Base-by-base conservation (phyloP, 2,113 vertebrate genomes). In the Gymnogyps californianus region DNA sequence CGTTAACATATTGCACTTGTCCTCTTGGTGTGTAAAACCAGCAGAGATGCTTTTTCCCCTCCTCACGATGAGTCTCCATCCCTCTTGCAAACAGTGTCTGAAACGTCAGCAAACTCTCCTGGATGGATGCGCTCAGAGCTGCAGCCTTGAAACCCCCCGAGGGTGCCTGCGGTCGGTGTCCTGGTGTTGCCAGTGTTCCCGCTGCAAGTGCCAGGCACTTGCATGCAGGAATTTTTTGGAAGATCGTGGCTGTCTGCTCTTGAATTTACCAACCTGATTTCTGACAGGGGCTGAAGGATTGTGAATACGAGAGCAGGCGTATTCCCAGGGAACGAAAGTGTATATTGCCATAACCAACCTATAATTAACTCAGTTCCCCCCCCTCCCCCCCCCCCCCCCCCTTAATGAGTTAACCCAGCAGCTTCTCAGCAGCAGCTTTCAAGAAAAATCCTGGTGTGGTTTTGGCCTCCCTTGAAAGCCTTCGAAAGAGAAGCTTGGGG, bases 401-500 rank as follows among this genome's bases (percentile, higher is more conserved):
- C 24, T 94, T 96, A 95, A 97, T 91, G 94, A 95, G 70, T 84
- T 84, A 66, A 46, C 47, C 71, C 40, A 72, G 70, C 22, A 62
- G 62, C 66, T 96, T 78, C 66, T 90, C 72, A 87, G 82, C 57
- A 90, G 72, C 65, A 76, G 71, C 93, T 94, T 86, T 86, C 92
- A 88, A 66, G 78, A 64, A 72, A 87, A 62, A 67, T 36, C 31
- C 49, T 13, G n/a, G 15, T 36, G 93, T 91, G 94, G 94, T 93
- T 96, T 96, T 95, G 93, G 95, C 81, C 70, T 87, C 78, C 71
- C 64, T 95, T 96, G 89, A 95, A 96, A 95, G 95, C 44, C 83
- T 75, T 52, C 2, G 9, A 75, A 87, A 69, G 78, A 72, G 84
- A 95, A 97, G 84, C 70, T 66, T 2, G 25, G 54, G 80, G 89